Evolutionary conservation across 1,140 invertebrate species (phyloP).

Genomic region (Euschistus heros): DNA sequence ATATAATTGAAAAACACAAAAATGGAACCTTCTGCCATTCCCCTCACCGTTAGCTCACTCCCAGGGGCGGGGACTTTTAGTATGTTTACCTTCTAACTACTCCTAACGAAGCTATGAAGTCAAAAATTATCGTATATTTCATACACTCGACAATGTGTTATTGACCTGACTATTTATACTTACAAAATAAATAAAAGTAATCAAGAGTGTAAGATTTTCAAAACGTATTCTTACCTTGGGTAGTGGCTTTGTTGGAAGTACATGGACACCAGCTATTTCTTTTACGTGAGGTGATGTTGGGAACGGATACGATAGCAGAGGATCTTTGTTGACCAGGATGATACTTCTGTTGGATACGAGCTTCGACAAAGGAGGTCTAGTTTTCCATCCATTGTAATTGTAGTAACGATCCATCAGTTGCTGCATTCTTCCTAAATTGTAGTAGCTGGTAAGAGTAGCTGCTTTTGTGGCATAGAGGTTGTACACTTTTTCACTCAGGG

Average conservation of each 20-base stretch:
- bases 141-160: no score
- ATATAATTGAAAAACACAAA: no score
- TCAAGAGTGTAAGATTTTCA: neutral
- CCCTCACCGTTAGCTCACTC: no score
- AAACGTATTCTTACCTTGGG: constrained; percentile 30
- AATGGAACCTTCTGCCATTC: no score
- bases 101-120: no score
- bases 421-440: neutral
- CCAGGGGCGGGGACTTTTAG: no score
- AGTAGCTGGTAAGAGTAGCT: neutral
- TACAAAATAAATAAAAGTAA: no score
- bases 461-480: neutral
- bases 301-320: constrained; percentile 16
- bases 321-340: constrained; percentile 28
- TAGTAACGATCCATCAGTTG: constrained; percentile 19
- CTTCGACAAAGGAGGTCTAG: constrained; percentile 25
- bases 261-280: constrained; percentile 33
- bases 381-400: constrained; percentile 27
- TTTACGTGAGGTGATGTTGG: constrained; percentile 34
- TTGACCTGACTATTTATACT: no score
- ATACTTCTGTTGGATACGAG: constrained; percentile 27
- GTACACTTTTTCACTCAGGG: neutral
- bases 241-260: constrained; percentile 30
- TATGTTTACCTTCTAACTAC: no score
- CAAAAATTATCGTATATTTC: no score